A percentile compares a stretch with the other conserved stretches of the same genome.
phyloP scores from a whole-genome alignment of 2,888 invertebrate genomes.

The Deroplatys truncata region DNA sequence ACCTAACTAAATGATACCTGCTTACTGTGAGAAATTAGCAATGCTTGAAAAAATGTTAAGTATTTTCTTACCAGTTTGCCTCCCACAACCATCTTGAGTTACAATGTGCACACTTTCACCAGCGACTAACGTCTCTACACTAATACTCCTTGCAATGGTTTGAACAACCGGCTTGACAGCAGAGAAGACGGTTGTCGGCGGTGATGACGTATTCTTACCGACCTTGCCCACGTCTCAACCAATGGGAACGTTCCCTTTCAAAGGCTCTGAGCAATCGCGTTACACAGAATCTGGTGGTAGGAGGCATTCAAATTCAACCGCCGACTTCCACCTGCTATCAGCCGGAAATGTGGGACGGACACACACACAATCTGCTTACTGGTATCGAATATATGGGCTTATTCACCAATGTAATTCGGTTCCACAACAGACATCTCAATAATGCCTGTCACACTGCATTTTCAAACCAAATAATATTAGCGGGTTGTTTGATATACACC shows the following conservation, averaged over 20 bases:
- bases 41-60: no score
- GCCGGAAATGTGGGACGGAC: background rate
- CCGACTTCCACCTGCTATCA: background rate
- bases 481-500: no score
- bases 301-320: background rate
- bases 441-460: no score
- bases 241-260: background rate
- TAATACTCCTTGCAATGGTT: background rate
- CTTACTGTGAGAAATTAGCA: no score
- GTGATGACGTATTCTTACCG: background rate
- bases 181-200: background rate
- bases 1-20: no score
- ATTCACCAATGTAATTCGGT: no score
- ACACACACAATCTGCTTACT: no score
- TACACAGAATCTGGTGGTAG: background rate
- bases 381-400: no score
- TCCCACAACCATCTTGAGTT: conserved; percentile 16
- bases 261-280: background rate
- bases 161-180: background rate
- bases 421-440: no score
- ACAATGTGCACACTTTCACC: background rate
- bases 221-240: background rate
- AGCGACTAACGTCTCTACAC: no score
- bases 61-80: conserved; percentile 16
- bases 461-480: no score